A percentile compares a stretch with the other conserved stretches of the same genome.
These are phyloP conservation scores for Alethe diademata DNA, from an alignment of 2,113 vertebrate genomes.

Conservation along the genomic window DNA sequence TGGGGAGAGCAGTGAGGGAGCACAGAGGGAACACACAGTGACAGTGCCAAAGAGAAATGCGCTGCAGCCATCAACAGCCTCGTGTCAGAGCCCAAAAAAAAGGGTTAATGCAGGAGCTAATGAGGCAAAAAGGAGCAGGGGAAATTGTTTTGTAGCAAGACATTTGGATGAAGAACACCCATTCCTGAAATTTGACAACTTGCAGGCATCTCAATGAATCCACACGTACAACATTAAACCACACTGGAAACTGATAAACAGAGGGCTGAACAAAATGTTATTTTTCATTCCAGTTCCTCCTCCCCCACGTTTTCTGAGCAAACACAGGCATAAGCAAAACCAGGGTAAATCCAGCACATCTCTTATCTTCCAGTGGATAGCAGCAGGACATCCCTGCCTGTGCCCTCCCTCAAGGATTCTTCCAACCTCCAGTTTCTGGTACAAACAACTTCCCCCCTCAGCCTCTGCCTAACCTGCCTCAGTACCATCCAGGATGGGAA, in stretches of 20 bases:
- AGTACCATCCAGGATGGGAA: background rate
- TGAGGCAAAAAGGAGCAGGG: slow-evolving; percentile 25
- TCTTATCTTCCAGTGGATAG: background rate
- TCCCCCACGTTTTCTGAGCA: background rate
- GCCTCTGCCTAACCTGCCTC: background rate
- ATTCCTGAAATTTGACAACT: background rate
- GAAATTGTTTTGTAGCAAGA: background rate
- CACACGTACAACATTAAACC: background rate
- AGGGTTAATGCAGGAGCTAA: slow-evolving; percentile 22
- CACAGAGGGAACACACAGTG: background rate
- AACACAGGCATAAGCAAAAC: background rate
- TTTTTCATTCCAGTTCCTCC: background rate
- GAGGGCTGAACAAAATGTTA: background rate
- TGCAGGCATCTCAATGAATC: background rate
- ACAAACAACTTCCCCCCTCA: background rate
- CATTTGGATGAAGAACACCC: background rate
- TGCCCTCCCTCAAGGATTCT: background rate
- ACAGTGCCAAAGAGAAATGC: background rate
- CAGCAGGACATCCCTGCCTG: background rate
- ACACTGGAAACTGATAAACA: background rate
- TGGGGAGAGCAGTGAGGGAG: background rate
- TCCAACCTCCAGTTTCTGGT: background rate
- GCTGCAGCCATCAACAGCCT: background rate
- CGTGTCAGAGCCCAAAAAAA: background rate
- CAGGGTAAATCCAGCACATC: background rate